phyloP scores from a whole-genome alignment of 2,888 invertebrate genomes.

The Ochropacha duplaris region DNA sequence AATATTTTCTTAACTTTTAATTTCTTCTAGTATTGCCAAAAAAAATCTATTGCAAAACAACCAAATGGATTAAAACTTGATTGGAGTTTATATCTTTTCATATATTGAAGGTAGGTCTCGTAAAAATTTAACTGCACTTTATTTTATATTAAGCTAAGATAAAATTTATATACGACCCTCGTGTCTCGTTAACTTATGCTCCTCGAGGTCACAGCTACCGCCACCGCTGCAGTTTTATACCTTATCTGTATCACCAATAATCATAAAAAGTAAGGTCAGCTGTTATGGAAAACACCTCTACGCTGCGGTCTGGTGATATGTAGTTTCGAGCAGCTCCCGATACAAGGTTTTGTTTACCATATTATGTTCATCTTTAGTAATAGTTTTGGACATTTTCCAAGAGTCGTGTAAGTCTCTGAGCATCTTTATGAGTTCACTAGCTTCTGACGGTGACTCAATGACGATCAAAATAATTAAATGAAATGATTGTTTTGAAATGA shows the following conservation, averaged over 20 bases:
- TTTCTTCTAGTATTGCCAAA: not conserved
- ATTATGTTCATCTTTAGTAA: too few species aligned
- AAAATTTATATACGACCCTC: not conserved
- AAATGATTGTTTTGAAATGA: too few species aligned
- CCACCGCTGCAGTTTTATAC: not conserved
- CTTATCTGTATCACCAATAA: not conserved
- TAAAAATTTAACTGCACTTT: not conserved
- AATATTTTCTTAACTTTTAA: conserved; percentile 9
- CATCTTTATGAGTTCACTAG: too few species aligned
- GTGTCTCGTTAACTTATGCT: not conserved
- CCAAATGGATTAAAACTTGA: too few species aligned
- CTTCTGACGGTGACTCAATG: too few species aligned
- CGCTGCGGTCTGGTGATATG: not conserved
- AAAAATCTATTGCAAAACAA: too few species aligned
- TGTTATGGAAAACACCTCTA: not conserved
- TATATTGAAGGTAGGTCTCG: not conserved
- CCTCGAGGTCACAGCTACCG: not conserved
- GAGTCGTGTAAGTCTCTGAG: not conserved
- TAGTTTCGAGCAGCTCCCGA: not conserved
- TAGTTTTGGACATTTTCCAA: not conserved
- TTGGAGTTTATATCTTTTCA: not conserved
- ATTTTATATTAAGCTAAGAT: not conserved
- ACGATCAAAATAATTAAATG: too few species aligned
- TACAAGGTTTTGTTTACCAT: not conserved
- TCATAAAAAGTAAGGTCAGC: not conserved